Percentiles rank a stretch among this genome's conserved stretches.
These are phyloP conservation scores for Murina feae DNA, from an alignment of 2,113 vertebrate genomes.

Conservation along the genomic window DNA sequence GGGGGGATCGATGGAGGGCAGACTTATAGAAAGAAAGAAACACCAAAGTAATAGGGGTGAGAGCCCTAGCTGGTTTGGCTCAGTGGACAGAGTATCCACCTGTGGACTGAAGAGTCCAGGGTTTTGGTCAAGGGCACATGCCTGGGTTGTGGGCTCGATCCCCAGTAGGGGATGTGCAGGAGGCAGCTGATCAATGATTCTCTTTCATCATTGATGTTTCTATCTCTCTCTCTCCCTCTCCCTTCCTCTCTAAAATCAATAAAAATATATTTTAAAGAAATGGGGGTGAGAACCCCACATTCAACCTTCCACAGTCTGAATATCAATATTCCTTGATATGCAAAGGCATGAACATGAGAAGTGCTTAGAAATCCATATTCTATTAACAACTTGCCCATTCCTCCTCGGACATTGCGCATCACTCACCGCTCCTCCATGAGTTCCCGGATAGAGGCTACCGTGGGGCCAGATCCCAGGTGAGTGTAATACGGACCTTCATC, in stretches of 20 bases:
- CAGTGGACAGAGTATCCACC: too few relatives aligned
- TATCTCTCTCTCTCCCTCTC: too few relatives aligned
- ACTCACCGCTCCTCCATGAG: slow-evolving; percentile 93
- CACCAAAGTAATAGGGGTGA: not conserved
- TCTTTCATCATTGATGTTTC: too few relatives aligned
- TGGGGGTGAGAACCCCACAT: not conserved
- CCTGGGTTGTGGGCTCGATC: too few relatives aligned
- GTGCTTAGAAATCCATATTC: not conserved
- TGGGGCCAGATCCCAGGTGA: slow-evolving; percentile 96
- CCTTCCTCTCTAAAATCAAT: too few relatives aligned
- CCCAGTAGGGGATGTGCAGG: too few relatives aligned
- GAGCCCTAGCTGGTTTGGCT: not conserved
- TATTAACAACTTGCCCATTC: not conserved
- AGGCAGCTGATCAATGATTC: too few relatives aligned
- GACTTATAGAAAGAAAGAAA: not conserved
- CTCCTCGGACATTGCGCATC: not conserved
- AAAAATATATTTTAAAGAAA: too few relatives aligned
- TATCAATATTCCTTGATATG: not conserved
- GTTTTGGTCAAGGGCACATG: too few relatives aligned
- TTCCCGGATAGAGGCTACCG: slow-evolving; percentile 91
- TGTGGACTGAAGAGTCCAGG: too few relatives aligned
- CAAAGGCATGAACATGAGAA: not conserved
- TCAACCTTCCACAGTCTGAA: not conserved
- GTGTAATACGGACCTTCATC: slow-evolving; percentile 99
- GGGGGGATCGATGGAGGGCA: not conserved